Evolutionary conservation across 53 echinoderm and acorn worm species (phyloP).

Genomic region (Paracentrotus lividus): DNA sequence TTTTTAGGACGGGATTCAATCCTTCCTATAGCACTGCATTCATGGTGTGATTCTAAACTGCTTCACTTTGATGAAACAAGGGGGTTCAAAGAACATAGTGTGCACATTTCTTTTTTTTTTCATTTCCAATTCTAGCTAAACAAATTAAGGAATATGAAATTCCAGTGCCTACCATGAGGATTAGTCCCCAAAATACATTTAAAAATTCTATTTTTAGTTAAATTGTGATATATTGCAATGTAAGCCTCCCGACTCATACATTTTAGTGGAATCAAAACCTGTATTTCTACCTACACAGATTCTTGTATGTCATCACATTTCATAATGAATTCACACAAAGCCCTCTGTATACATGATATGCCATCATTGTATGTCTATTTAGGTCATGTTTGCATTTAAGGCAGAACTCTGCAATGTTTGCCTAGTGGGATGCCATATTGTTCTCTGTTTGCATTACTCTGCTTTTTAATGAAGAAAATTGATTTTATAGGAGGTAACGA

Average conservation of each 20-base stretch:
- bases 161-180: too few species aligned
- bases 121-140: neutral
- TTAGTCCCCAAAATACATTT: neutral
- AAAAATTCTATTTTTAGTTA: neutral
- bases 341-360: too few species aligned
- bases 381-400: neutral
- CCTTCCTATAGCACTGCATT: neutral
- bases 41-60: neutral
- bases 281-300: neutral
- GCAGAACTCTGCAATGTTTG: neutral
- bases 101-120: neutral
- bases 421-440: neutral
- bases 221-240: neutral
- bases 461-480: slow-evolving; percentile 33
- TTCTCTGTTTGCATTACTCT: slow-evolving; percentile 2
- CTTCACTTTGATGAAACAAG: neutral
- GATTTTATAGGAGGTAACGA: neutral
- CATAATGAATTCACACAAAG: too few species aligned
- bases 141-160: neutral
- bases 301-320: too few species aligned
- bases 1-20: neutral
- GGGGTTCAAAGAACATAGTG: too few species aligned
- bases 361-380: neutral
- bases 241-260: neutral
- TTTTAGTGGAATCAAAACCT: neutral